Evolutionary conservation across 2,888 invertebrate genomes (phyloP), one percentile per base, ranked within the genome.

Genomic region (Tillus elongatus): DNA sequence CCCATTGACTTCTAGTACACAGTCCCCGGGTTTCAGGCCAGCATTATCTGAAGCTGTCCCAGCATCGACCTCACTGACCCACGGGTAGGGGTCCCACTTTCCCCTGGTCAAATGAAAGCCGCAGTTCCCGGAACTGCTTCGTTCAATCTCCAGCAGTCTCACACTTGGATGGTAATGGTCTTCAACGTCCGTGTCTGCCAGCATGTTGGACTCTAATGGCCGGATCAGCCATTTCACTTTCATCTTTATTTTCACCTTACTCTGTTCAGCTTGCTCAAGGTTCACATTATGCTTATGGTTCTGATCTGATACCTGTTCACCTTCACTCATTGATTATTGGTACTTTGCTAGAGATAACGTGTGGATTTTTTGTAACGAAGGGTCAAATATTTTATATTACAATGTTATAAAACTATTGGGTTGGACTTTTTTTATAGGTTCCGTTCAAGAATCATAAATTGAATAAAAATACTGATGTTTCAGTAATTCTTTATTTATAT

Each of bases 81-180:
- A 85, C 13, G 85, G 84, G 63, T 85, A 85, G 0, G 84, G 84
- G 62, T 85, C 85, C 83, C 83, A 85, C 41, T 82, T 74, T 3
- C 79, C 80, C 47, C 82, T 72, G 0, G 82, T 81, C 26, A 85
- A 66, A 42, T 83, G 72, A 58, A 85, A 84, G 0, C 85, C 85
- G 28, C 79, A 74, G 2, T 74, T 73, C 37, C 72, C 72, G 2
- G 73, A 71, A 34, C 73, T 71, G 29, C 74, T 72, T 52, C 75
- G 74, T 3, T 74, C 72, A 2, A 80, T 66, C 46, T 73, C 70
- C 4, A 88, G 52, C 63, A 54, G 35, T 31, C 61, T 51, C 34
- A 59, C 49, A 6, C 52, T 45, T 14, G 60, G 52, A 46, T 48
- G 50, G 35, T 51, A 54, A 28, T 57, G 54, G 35, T 56, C 54